Percentiles rank a stretch among this genome's conserved stretches.
Conservation (phyloP, 2,797 vertebrate genomes). For the Eidolon dupreanum region DNA sequence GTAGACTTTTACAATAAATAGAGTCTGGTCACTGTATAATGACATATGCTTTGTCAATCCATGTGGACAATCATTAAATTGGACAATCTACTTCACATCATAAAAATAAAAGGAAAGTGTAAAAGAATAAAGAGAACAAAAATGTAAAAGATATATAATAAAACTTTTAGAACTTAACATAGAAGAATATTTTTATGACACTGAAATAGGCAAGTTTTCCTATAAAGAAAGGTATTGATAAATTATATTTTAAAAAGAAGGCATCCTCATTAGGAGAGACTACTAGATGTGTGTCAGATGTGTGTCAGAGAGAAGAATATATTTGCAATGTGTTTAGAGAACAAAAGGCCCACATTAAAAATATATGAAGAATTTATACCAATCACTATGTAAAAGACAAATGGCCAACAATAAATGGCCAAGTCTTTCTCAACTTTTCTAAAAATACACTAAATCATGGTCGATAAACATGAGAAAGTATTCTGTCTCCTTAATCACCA, state of each 20-base stretch:
- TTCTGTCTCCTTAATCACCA: not conserved
- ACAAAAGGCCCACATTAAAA: not conserved
- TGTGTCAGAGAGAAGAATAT: not conserved
- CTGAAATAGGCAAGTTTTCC: not conserved
- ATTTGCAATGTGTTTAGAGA: not conserved
- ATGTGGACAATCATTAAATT: not conserved
- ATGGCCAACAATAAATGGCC: not conserved
- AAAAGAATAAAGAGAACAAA: not conserved
- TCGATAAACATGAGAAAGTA: not conserved
- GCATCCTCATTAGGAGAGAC: not conserved
- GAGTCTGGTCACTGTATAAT: not conserved
- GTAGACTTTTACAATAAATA: not conserved
- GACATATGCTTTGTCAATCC: not conserved
- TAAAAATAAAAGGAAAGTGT: not conserved
- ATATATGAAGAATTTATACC: not conserved
- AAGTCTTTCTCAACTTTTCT: not conserved
- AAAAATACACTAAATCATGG: not conserved
- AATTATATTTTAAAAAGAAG: not conserved
- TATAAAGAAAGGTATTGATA: not conserved
- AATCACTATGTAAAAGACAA: not conserved
- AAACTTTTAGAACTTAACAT: not conserved
- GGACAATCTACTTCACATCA: not conserved
- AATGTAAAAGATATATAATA: not conserved
- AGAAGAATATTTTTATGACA: not conserved
- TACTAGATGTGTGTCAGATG: not conserved